Evolutionary conservation across 2,888 invertebrate species (phyloP), one percentile per base, ranked within the genome.

Genomic region (Troides helena): DNA sequence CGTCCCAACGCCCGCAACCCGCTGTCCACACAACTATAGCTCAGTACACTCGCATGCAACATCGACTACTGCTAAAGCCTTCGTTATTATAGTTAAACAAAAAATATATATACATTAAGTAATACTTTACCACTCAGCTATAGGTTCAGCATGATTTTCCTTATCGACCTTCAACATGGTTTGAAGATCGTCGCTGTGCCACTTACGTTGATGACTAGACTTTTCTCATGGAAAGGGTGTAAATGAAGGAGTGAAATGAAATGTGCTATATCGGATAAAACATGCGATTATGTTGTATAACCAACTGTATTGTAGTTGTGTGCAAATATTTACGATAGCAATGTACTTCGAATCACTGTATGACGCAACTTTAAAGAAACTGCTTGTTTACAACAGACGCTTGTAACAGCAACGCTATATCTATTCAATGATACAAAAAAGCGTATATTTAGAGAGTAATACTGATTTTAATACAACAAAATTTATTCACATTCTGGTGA

Each of bases 1-100:
- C 87, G 80, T 92, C 91, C 92, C 92, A 92, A 72, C 84, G 82
- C 25, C 89, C 88, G 63, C 70, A 56, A 4, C 57, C 56, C 53
- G 56, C 66, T 67, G 63, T 21, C 46, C 70, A 70, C 77, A 76
- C 72, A 70, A 76, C 72, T 71, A 74, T 58, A 62, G 30, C 56
- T 69, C 57, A 68, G 65, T 61, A 65, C 60, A 63, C 36, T 23
- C 65, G 17, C 17, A 25, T 39, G n/a, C 53, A 69, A 64, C 25
- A 25, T 53, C 23, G n/a, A 21, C 46, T 60, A 50, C 5, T 5
- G 30, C n/a, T 58, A 23, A 58, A 53, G 53, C n/a, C 18, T 53
- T n/a, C n/a, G 18, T 53, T 14, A 46, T 14, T 14, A 46, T 14
- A 46, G 4, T 46, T 14, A 46, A 46, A 43, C 12, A 12, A 46